A percentile compares a stretch with the other conserved stretches of the same genome.
Conservation (phyloP, 2,888 invertebrate species). For the Glyphotaelius pellucidus region DNA sequence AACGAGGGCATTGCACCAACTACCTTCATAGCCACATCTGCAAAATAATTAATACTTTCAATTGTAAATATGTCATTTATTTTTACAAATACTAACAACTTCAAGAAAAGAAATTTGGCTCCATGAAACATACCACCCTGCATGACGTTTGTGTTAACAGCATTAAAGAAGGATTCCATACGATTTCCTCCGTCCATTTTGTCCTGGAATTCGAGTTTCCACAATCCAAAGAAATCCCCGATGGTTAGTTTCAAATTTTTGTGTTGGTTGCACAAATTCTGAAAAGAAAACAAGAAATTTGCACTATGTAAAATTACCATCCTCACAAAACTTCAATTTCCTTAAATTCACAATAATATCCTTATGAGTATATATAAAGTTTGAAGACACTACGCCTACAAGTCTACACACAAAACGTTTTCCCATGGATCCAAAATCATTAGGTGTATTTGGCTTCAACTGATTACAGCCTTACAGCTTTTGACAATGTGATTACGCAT, state of each 20-base stretch:
- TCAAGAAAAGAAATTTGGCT: neutral
- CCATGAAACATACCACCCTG: neutral
- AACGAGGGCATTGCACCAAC: slow-evolving; percentile 79
- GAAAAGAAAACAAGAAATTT: slow-evolving; percentile 57
- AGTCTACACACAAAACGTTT: too few species aligned
- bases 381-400: neutral
- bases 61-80: neutral
- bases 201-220: slow-evolving; percentile 78
- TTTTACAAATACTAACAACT: neutral
- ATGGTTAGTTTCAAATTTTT: slow-evolving; percentile 72
- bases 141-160: slow-evolving; percentile 73
- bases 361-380: neutral
- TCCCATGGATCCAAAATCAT: neutral
- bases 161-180: slow-evolving; percentile 76
- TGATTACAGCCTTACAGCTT: neutral
- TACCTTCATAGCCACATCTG: slow-evolving; percentile 78
- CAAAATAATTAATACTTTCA: slow-evolving; percentile 66
- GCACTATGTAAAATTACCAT: neutral
- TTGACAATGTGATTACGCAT: too few species aligned
- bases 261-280: slow-evolving; percentile 72
- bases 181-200: slow-evolving; percentile 78
- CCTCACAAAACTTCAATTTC: neutral
- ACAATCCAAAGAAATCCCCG: slow-evolving; percentile 79
- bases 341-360: too few species aligned
- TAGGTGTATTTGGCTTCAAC: neutral